These are phyloP conservation scores for Rhombomys opimus DNA, from an alignment of 2,113 vertebrate species.

Conservation along the genomic window DNA sequence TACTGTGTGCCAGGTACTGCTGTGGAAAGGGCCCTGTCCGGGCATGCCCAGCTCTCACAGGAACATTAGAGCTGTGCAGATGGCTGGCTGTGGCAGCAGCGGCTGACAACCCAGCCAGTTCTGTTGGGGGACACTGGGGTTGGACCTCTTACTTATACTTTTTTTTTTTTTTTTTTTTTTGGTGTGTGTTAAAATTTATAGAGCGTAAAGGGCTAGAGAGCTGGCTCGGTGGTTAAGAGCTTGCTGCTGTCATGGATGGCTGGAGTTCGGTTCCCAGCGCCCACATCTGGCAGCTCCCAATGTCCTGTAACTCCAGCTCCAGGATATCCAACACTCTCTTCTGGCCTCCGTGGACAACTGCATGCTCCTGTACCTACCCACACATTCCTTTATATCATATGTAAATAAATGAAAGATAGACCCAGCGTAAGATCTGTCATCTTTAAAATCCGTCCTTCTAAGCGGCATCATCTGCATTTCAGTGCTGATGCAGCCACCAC, in stretches of 20 bases:
- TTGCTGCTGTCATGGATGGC: not conserved
- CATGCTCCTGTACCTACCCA: not conserved
- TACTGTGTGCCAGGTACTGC: not conserved
- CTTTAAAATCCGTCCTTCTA: not conserved
- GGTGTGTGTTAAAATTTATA: not conserved
- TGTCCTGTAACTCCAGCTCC: not conserved
- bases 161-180: not conserved
- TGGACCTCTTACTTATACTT: slow-evolving; percentile 4
- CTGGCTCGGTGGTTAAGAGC: too few species aligned
- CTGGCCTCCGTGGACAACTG: not conserved
- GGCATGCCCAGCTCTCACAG: not conserved
- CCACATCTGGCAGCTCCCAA: not conserved
- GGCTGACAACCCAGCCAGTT: not conserved
- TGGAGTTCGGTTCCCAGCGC: not conserved
- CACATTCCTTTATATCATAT: not conserved
- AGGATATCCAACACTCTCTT: not conserved
- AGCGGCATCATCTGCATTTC: not conserved
- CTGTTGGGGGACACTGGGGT: not conserved
- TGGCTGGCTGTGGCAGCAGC: too few species aligned
- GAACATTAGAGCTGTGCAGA: not conserved
- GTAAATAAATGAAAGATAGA: not conserved
- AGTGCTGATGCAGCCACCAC: not conserved
- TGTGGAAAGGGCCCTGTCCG: not conserved
- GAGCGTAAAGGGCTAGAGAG: not conserved
- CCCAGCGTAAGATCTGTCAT: not conserved